Conservation (phyloP, 2,113 vertebrate species). For the Elephas maximus region DNA sequence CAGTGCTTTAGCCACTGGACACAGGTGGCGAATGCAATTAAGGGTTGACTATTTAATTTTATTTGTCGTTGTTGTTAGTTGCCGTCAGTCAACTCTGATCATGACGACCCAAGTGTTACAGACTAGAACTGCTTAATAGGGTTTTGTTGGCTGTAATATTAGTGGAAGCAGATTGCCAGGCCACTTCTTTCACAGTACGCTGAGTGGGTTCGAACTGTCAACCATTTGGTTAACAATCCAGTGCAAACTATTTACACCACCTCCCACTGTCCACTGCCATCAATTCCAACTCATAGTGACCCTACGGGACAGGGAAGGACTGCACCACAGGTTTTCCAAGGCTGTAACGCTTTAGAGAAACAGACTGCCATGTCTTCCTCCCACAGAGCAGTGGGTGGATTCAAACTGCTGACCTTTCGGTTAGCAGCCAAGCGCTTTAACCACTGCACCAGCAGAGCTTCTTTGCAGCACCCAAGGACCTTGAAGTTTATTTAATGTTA, state of each 20-base stretch:
- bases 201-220: not conserved
- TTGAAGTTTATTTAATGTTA: not conserved
- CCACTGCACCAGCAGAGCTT: not conserved
- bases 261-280: not conserved
- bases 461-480: no score
- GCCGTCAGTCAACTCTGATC: not conserved
- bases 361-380: not conserved
- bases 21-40: not conserved
- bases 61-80: not conserved
- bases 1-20: not conserved
- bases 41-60: not conserved
- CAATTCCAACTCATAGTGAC: not conserved
- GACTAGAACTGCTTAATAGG: not conserved
- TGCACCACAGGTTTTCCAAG: not conserved
- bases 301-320: not conserved
- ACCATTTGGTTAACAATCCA: not conserved
- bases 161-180: not conserved
- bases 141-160: not conserved
- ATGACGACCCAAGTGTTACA: not conserved
- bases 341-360: not conserved
- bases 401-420: not conserved
- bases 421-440: not conserved
- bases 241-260: not conserved
- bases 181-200: not conserved
- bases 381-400: not conserved